These are phyloP conservation scores for Tiliacea aurago DNA, from an alignment of 2,888 invertebrate species.

Conservation along the genomic window DNA sequence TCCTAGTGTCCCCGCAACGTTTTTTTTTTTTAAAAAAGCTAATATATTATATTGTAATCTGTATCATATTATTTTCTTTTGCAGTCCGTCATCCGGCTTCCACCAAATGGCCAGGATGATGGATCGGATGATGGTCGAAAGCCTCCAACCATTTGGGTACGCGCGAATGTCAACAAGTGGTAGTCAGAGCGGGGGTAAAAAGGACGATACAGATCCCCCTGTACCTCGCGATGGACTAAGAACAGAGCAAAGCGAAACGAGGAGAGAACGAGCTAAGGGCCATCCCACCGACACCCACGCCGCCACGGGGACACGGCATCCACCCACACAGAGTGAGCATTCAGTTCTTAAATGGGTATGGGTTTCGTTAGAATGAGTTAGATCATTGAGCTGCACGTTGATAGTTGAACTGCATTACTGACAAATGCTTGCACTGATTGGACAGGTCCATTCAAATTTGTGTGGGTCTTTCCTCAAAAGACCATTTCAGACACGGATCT, in stretches of 20 bases:
- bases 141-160: conserved; percentile 92
- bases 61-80: conserved; percentile 46
- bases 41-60: too few species aligned
- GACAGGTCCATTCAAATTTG: too few species aligned
- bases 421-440: too few species aligned
- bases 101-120: conserved; percentile 94
- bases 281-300: conserved; percentile 72
- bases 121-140: conserved; percentile 93
- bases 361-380: neutral
- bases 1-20: too few species aligned
- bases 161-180: conserved; percentile 91
- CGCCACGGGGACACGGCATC: conserved; percentile 83
- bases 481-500: too few species aligned
- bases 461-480: too few species aligned
- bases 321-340: conserved; percentile 83
- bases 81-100: conserved; percentile 90
- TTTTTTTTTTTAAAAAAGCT: too few species aligned
- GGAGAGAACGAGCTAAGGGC: conserved; percentile 75
- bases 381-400: too few species aligned
- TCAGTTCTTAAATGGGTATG: neutral
- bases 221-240: conserved; percentile 79
- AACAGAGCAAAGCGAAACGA: conserved; percentile 75
- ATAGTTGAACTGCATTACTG: too few species aligned
- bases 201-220: conserved; percentile 66
- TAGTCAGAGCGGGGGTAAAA: conserved; percentile 80